Evolutionary conservation across 2,113 vertebrate genomes (phyloP).

Genomic region (Halichoerus grypus): DNA sequence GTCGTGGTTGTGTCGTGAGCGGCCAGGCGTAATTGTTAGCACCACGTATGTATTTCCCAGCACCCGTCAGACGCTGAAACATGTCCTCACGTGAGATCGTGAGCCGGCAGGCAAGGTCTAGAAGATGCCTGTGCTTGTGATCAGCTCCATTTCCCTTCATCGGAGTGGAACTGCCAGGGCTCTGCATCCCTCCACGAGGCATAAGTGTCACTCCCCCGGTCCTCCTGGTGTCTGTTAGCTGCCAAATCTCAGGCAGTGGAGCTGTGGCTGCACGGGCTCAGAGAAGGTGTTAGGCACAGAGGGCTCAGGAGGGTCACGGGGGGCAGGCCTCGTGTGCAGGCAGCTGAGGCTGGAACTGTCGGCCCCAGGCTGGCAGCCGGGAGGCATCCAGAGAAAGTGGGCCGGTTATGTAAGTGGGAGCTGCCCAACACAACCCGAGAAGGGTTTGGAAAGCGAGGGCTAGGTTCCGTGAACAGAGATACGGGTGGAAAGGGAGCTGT

Average conservation of each 20-base stretch:
- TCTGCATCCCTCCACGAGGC: accelerated
- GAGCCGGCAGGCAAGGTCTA: background rate
- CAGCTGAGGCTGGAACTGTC: background rate
- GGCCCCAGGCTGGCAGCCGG: background rate
- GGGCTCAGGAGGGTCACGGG: background rate
- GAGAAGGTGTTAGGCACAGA: background rate
- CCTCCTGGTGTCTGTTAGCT: background rate
- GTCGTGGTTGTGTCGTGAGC: background rate
- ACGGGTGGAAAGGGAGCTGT: background rate
- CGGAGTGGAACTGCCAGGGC: background rate
- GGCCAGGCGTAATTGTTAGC: background rate
- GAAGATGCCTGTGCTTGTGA: background rate
- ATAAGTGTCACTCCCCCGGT: background rate
- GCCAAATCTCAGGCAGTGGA: background rate
- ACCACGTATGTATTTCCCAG: background rate
- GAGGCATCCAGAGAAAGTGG: background rate
- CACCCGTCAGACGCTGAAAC: background rate
- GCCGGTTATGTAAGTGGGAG: background rate
- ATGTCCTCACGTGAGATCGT: accelerated
- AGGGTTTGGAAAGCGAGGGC: background rate
- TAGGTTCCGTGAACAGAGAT: background rate
- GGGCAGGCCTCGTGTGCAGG: background rate
- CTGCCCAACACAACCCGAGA: background rate
- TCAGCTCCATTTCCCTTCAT: background rate
- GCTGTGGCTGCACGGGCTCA: background rate